A percentile compares a stretch with the other conserved stretches of the same genome.
phyloP scores from a whole-genome alignment of 1,140 invertebrate species.

The Saxidomus purpurata region DNA sequence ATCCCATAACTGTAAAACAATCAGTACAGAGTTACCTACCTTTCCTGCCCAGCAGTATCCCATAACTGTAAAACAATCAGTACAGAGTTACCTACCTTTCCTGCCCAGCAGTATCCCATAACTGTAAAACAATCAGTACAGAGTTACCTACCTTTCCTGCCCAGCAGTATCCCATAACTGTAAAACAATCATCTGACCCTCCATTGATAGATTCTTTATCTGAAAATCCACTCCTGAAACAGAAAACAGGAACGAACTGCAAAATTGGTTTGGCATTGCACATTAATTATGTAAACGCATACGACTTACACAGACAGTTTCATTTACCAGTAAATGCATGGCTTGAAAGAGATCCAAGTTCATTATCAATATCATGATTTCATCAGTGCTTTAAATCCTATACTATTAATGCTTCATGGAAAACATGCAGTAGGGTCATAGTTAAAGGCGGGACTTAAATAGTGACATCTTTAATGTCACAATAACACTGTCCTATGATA shows the following conservation, averaged over 20 bases:
- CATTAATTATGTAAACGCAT: no score
- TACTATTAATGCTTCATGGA: no score
- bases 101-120: constrained; percentile 90
- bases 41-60: constrained; percentile 89
- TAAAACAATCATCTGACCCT: constrained; percentile 87
- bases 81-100: constrained; percentile 88
- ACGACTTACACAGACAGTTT: no score
- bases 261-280: no score
- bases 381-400: no score
- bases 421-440: no score
- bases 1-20: constrained; percentile 89
- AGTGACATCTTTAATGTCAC: no score
- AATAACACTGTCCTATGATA: no score
- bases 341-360: no score
- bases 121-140: constrained; percentile 85
- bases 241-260: not conserved
- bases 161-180: constrained; percentile 90
- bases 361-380: no score
- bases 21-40: constrained; percentile 61
- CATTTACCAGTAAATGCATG: no score
- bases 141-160: constrained; percentile 87
- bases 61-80: constrained; percentile 89
- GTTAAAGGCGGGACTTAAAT: no score
- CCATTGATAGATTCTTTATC: constrained; percentile 87
- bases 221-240: constrained; percentile 89